Percentiles rank a stretch among this genome's conserved stretches.
phyloP scores from a whole-genome alignment of 2,113 vertebrate genomes.

The Leptodactylus fuscus region DNA sequence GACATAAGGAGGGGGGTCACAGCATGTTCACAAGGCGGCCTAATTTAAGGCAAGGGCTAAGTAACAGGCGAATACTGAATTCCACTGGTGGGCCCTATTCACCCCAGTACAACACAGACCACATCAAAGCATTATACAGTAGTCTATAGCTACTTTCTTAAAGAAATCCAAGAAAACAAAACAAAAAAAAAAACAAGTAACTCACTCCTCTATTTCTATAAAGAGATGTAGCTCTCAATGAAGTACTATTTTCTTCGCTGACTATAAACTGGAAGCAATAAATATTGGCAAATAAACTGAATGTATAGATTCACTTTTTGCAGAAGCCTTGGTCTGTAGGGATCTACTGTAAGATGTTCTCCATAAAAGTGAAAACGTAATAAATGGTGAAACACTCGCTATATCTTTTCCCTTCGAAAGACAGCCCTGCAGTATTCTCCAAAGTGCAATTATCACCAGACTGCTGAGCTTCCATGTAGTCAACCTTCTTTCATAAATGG shows the following conservation, averaged over 20 bases:
- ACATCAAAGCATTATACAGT: too few species aligned
- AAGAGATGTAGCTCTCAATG: not conserved
- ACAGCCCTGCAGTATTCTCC: not conserved
- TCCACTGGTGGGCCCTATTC: too few species aligned
- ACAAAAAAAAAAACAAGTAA: not conserved
- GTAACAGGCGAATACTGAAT: too few species aligned
- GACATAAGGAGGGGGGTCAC: too few species aligned
- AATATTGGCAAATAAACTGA: constrained; percentile 7
- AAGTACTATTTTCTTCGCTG: not conserved
- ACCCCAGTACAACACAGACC: too few species aligned
- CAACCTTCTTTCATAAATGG: not conserved
- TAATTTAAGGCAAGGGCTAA: too few species aligned
- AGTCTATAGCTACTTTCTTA: too few species aligned
- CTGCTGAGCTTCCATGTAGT: not conserved
- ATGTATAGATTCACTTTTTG: not conserved
- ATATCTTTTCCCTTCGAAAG: not conserved
- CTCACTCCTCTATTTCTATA: not conserved
- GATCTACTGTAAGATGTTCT: constrained; percentile 14
- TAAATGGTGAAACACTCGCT: not conserved
- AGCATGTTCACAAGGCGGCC: too few species aligned
- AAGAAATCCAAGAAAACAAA: not conserved
- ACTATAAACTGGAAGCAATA: constrained; percentile 6
- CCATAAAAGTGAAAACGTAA: not conserved
- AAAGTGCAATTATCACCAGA: not conserved
- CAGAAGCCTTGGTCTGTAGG: not conserved